These are phyloP conservation scores for Vanessa cardui DNA, from an alignment of 2,888 invertebrate species.

Conservation along the genomic window DNA sequence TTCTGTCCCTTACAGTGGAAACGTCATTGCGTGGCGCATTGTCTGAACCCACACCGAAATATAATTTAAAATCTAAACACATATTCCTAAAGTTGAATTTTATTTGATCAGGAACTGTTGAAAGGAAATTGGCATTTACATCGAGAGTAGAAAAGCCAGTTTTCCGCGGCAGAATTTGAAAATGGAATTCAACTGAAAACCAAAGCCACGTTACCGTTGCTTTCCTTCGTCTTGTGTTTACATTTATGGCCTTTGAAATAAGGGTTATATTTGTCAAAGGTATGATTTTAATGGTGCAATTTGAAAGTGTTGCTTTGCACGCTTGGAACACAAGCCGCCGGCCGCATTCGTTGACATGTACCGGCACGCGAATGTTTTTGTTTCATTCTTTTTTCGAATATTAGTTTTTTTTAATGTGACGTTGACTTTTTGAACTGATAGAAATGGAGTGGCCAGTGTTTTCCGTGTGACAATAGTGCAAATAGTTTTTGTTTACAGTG, in stretches of 20 bases:
- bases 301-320: constrained; percentile 56
- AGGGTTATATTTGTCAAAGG: constrained; percentile 46
- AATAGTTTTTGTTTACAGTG: constrained; percentile 27
- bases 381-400: constrained; percentile 58
- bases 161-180: constrained; percentile 77
- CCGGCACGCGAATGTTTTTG: constrained; percentile 80
- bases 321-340: constrained; percentile 60
- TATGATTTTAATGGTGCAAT: constrained; percentile 28
- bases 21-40: constrained; percentile 82
- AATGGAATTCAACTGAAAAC: constrained; percentile 69
- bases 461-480: constrained; percentile 36
- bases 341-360: constrained; percentile 76
- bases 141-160: constrained; percentile 78
- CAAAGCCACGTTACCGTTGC: constrained; percentile 53
- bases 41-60: constrained; percentile 55
- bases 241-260: constrained; percentile 43
- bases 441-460: constrained; percentile 39
- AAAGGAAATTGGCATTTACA: constrained; percentile 81
- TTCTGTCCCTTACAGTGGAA: constrained; percentile 62
- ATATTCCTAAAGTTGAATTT: constrained; percentile 50
- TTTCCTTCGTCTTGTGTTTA: constrained; percentile 20
- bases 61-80: constrained; percentile 50
- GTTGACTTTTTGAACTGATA: constrained; percentile 48
- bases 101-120: constrained; percentile 45
- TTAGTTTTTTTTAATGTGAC: constrained; percentile 59